Evolutionary conservation across 1,140 invertebrate species (phyloP).

Genomic region (Sminthurinus signatus): DNA sequence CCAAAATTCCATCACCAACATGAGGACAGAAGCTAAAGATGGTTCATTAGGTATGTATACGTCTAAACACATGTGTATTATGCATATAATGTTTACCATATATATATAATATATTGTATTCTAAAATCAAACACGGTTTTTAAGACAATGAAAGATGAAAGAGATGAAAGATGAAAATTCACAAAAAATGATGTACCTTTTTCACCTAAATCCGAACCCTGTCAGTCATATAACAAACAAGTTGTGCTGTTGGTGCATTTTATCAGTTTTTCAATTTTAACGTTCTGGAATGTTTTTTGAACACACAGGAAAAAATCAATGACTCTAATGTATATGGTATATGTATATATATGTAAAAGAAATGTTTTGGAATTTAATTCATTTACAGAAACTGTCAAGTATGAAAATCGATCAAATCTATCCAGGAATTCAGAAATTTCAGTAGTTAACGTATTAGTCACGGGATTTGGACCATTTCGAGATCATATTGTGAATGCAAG

Average conservation of each 20-base stretch:
- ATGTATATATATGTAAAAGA: background rate
- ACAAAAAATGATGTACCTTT: too few relatives aligned
- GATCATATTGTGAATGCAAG: slow-evolving; percentile 49
- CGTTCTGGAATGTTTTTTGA: background rate
- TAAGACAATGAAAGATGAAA: too few relatives aligned
- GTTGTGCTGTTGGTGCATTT: background rate
- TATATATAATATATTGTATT: too few relatives aligned
- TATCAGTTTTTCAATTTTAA: background rate
- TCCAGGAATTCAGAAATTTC: background rate
- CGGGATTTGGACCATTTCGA: slow-evolving; percentile 51
- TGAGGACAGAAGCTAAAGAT: slow-evolving; percentile 20
- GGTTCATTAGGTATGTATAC: slow-evolving; percentile 5
- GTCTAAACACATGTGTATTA: background rate
- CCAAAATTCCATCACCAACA: too few relatives aligned
- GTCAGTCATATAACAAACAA: too few relatives aligned
- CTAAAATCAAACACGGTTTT: too few relatives aligned
- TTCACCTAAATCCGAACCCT: too few relatives aligned
- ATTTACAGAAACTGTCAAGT: background rate
- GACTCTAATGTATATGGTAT: background rate
- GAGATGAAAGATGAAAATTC: too few relatives aligned
- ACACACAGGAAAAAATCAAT: background rate
- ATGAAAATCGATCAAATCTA: background rate
- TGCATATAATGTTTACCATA: too few relatives aligned
- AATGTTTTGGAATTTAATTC: background rate
- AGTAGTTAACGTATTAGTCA: slow-evolving; percentile 20